Evolutionary conservation across 2,888 invertebrate genomes (phyloP).

Genomic region (Nemotelus nigrinus): DNA sequence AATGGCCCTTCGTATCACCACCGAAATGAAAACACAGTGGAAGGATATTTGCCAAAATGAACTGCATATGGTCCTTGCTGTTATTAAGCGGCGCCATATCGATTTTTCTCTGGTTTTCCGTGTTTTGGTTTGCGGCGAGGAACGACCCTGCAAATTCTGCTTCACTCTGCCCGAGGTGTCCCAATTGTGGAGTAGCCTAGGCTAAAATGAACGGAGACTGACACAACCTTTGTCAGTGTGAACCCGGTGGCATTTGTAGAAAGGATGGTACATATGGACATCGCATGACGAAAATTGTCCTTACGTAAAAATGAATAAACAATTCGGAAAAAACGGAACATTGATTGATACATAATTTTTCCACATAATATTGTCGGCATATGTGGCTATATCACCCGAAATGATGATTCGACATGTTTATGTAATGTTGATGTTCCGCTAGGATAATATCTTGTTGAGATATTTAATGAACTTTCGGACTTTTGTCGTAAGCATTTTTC

Average conservation of each 20-base stretch:
- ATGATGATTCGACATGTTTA: too few species aligned
- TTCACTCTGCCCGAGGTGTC: background rate
- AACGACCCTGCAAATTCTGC: background rate
- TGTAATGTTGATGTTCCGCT: too few species aligned
- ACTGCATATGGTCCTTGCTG: background rate
- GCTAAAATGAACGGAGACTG: background rate
- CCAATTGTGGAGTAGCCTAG: too few species aligned
- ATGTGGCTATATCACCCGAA: too few species aligned
- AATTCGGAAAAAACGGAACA: background rate
- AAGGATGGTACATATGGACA: background rate
- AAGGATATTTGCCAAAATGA: slow-evolving; percentile 35
- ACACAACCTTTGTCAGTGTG: slow-evolving; percentile 5
- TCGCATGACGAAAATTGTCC: background rate
- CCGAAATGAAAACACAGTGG: background rate
- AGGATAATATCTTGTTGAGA: too few species aligned
- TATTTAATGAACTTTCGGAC: too few species aligned
- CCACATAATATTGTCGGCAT: too few species aligned
- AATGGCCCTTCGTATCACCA: slow-evolving; percentile 19
- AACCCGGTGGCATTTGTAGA: background rate
- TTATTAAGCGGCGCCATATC: slow-evolving; percentile 45
- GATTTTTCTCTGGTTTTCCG: slow-evolving; percentile 46
- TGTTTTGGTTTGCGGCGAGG: slow-evolving; percentile 38
- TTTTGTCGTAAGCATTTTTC: too few species aligned
- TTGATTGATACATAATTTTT: too few species aligned
- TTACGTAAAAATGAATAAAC: slow-evolving; percentile 4